Percentiles rank a stretch among this genome's conserved stretches.
phyloP scores from a whole-genome alignment of 2,888 invertebrate genomes.

The Xestia rhomboidea region DNA sequence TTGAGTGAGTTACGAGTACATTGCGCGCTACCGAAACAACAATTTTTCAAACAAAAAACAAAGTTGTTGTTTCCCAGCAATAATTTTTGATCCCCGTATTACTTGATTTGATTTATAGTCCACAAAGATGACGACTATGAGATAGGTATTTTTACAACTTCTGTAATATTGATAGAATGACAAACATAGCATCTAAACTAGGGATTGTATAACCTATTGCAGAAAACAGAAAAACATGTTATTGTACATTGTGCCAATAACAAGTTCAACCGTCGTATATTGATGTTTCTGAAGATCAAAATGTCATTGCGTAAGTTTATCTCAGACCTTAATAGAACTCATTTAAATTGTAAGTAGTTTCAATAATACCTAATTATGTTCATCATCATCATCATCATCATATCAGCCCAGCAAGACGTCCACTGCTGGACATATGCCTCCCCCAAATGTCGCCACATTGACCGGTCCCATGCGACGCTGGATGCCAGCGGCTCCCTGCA shows the following conservation, averaged over 20 bases:
- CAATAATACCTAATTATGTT: not conserved
- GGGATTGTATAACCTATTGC: not conserved
- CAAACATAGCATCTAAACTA: not conserved
- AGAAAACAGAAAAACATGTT: slow-evolving; percentile 43
- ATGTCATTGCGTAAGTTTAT: not conserved
- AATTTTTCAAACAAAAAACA: not conserved
- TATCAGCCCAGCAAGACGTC: too few species aligned
- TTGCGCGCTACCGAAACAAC: not conserved
- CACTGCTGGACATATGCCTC: too few species aligned
- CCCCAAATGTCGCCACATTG: too few species aligned
- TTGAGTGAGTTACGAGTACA: not conserved
- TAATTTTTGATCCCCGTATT: not conserved
- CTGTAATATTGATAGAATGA: not conserved
- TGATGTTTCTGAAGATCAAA: not conserved
- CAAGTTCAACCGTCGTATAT: slow-evolving; percentile 25
- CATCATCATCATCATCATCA: too few species aligned
- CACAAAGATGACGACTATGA: not conserved
- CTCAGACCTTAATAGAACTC: not conserved
- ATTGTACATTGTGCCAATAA: slow-evolving; percentile 43
- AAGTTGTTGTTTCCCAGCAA: not conserved
- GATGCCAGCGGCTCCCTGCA: too few species aligned
- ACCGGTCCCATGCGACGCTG: too few species aligned
- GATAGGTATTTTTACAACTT: not conserved
- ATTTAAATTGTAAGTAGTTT: not conserved
- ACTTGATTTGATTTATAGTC: not conserved